Conservation (phyloP, 2,113 vertebrate species). For the Stegastes partitus region DNA sequence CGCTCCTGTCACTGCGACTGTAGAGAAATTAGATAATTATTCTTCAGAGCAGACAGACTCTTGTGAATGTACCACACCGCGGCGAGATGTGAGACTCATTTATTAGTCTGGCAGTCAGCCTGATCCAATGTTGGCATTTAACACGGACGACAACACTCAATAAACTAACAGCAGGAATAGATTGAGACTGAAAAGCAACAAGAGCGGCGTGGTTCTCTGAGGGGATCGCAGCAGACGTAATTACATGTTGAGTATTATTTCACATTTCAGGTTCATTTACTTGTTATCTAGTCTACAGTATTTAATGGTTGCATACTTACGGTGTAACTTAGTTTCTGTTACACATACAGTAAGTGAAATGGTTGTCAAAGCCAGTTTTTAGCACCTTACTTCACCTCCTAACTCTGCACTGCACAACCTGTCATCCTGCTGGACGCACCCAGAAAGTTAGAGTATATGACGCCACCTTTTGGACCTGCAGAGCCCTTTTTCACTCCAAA, state of each 20-base stretch:
- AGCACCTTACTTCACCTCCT: no score
- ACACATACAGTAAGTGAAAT: no score
- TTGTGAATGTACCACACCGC: conserved; percentile 18
- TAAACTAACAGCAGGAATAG: conserved; percentile 20
- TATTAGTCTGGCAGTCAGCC: conserved; percentile 43
- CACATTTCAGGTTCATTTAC: background rate
- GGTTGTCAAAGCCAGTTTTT: no score
- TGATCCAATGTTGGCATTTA: conserved; percentile 46
- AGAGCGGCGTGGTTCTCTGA: background rate
- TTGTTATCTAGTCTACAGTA: no score
- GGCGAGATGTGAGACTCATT: conserved; percentile 31
- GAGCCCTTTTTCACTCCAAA: no score
- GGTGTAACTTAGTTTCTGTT: no score
- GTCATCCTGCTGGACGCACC: no score
- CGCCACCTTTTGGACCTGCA: no score
- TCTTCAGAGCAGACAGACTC: background rate
- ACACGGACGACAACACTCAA: conserved; percentile 26
- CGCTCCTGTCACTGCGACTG: background rate
- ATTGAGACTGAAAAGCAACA: conserved; percentile 27
- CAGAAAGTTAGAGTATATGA: no score
- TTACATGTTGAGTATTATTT: background rate
- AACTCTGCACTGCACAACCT: no score
- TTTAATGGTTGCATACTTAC: no score
- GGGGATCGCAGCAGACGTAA: background rate
- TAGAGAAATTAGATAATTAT: conserved; percentile 18